Evolutionary conservation across 1,140 invertebrate species (phyloP), one percentile per base, ranked within the genome.

Genomic region (Cotesia typhae): DNA sequence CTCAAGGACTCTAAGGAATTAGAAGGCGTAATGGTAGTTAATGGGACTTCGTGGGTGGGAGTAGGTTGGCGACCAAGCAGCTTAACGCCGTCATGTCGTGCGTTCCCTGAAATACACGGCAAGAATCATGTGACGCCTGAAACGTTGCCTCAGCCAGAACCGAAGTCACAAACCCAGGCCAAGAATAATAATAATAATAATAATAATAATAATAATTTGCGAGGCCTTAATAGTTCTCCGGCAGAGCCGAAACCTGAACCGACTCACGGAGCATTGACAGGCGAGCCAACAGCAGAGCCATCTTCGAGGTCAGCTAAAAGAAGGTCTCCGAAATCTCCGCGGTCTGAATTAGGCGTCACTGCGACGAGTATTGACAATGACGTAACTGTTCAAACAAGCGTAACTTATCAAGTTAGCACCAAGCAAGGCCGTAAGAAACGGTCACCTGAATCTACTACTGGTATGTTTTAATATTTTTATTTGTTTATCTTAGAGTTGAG

Each of bases 1-100:
- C 78, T 97, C 28, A 91, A 92, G 83, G 92, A 94, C 36, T 89
- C 91, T 10, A 90, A 91, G 36, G 95, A 97, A 86, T 87, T 98
- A 4, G 96, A 98, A 85, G 88, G 96, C 14, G 90, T 96, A 0
- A 89, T 96, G 77, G 89, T 94, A 28, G 94, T 93, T 4, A 95
- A 96, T 77, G 91, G 94, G 1, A 94, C 92, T 0, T 94, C 93
- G 10, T 98, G 96, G 88, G 92, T 93, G n/a, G 95, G 92, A 73
- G 55, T 96, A 7, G 95, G 95, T 7, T 96, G 94, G 94, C 85
- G 94, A 75, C 95, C 95, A 0, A 88, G 86, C 47, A 89, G 88
- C 10, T 79, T 94, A 47, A 94, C 91, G 3, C 89, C 92, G 14
- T 87, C 89, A 10, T 96, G 94, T 79, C 92, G 91, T 79, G 92